Evolutionary conservation across 2,888 invertebrate species (phyloP).

Genomic region (Harpalus rubripes): DNA sequence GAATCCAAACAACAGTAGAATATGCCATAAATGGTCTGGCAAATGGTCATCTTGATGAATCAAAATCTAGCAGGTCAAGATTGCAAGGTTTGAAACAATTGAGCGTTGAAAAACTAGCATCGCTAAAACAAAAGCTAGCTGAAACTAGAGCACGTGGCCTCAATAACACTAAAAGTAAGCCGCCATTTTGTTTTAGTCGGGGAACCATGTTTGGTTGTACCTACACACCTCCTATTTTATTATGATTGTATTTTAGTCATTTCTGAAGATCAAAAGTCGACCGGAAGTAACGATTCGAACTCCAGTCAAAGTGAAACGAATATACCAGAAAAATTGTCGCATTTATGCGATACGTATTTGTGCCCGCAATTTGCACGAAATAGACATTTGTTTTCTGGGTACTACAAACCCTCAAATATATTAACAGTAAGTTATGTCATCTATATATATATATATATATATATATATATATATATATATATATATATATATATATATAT

Average conservation of each 20-base stretch:
- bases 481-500: too few species aligned
- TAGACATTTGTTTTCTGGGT: constrained; percentile 81
- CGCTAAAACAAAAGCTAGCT: constrained; percentile 82
- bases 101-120: constrained; percentile 84
- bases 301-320: constrained; percentile 71
- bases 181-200: neutral
- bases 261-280: constrained; percentile 62
- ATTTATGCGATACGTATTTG: constrained; percentile 79
- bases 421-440: constrained; percentile 77
- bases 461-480: too few species aligned
- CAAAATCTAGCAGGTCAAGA: constrained; percentile 78
- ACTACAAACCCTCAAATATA: constrained; percentile 79
- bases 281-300: constrained; percentile 60
- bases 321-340: constrained; percentile 75
- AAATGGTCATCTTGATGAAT: constrained; percentile 74
- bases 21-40: constrained; percentile 68
- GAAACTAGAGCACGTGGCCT: constrained; percentile 76
- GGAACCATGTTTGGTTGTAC: neutral
- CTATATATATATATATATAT: too few species aligned
- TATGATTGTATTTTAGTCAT: neutral
- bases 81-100: constrained; percentile 83
- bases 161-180: constrained; percentile 73
- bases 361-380: constrained; percentile 81
- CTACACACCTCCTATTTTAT: too few species aligned
- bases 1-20: constrained; percentile 63